Conservation (phyloP, 1,140 invertebrate species). For the Hylaeus anthracinus region DNA sequence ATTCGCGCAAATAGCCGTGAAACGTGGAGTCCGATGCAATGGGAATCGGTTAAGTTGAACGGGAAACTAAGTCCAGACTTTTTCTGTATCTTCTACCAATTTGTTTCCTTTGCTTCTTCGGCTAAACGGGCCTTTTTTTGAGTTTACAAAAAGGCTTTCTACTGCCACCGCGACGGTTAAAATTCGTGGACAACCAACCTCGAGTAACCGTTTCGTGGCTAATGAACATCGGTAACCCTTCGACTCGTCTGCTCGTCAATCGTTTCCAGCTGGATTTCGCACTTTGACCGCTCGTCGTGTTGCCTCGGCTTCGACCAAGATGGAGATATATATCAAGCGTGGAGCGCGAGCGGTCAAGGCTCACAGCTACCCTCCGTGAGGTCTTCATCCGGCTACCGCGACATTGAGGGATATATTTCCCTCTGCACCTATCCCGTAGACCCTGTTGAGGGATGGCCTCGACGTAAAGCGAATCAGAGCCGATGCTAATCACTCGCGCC, state of each 20-base stretch:
- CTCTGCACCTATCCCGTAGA: slow-evolving; percentile 55
- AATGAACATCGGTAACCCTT: background rate
- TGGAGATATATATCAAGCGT: slow-evolving; percentile 45
- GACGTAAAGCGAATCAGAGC: slow-evolving; percentile 41
- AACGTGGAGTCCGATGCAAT: no score
- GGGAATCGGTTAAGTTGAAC: no score
- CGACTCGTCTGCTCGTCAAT: background rate
- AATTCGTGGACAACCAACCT: no score
- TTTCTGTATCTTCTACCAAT: no score
- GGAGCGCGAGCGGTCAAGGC: slow-evolving; percentile 48
- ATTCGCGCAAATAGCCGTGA: no score
- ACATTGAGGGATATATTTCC: slow-evolving; percentile 68
- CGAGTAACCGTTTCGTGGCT: no score
- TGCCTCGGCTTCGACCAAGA: slow-evolving; percentile 26
- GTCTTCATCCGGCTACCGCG: slow-evolving; percentile 64
- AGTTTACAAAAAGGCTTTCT: no score
- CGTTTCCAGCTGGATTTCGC: slow-evolving; percentile 39
- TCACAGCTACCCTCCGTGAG: slow-evolving; percentile 59
- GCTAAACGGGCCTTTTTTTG: no score
- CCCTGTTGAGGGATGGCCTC: slow-evolving; percentile 51
- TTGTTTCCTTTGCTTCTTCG: no score
- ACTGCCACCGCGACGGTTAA: no score
- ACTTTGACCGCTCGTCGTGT: slow-evolving; percentile 43
- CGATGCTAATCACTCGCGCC: slow-evolving; percentile 61
- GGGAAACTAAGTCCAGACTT: no score